Evolutionary conservation across 2,888 invertebrate species (phyloP), one percentile per base, ranked within the genome.

Genomic region (Drosophila austrosaltans): DNA sequence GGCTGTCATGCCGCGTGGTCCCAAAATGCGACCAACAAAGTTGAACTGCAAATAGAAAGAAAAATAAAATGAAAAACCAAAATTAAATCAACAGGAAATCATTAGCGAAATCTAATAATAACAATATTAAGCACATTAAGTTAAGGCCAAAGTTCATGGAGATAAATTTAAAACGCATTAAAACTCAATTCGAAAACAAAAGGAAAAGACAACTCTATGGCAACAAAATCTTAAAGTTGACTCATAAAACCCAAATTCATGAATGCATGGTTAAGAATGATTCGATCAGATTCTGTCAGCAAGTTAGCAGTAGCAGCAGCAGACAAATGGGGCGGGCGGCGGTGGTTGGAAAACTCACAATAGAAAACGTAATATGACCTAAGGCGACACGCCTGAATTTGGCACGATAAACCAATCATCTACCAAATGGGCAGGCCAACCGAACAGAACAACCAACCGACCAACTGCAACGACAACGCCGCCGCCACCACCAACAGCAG

Each of bases 1-100:
- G 64, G 99, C 99, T 82, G 99, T 99, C 99, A 99, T 99, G 87
- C 99, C 99, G 90, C 99, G 95, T 81, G 99, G 99, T 63, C 99
- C 99, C 92, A 99, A 94, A 94, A 99, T 99, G 94, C 99, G 95
- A 91, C 99, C 99, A 91, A 99, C 99, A 93, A 99, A 99, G 94
- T 99, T 99, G 94, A 99, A 99, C 99, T 99, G 96, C 76, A 97
- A 96, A 63, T 63, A 61, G 69, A 72, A 65, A 30, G 2, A 84
- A 82, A 91, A 91, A 90, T 83, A 90, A 80, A 78, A 69, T 20
- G 66, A 57, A 60, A 75, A 70, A 44, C 25, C 62, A 20, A 36
- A 69, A 72, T 71, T 66, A 60, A 71, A 79, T 77, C 73, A 56
- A 68, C 80, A 82, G 82, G 84, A 83, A 82, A 86, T 81, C 73